Percentiles rank a stretch among this genome's conserved stretches.
phyloP scores from a whole-genome alignment of 2,888 invertebrate genomes.

The Sceliomorpha sp. region DNA sequence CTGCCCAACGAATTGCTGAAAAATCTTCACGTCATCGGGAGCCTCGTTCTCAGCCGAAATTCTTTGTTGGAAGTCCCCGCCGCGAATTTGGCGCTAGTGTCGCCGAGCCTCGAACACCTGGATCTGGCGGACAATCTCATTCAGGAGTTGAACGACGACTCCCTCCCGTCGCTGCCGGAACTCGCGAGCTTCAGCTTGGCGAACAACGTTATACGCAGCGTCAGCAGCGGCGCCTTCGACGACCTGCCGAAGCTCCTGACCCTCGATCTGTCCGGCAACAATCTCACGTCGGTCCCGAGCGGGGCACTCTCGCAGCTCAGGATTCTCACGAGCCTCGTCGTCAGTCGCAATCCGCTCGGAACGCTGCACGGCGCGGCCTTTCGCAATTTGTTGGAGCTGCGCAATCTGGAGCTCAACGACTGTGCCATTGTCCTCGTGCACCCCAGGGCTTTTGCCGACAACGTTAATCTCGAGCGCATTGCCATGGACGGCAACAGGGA shows the following conservation, averaged over 20 bases:
- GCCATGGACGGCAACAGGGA: conserved; percentile 89
- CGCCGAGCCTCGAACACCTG: conserved; percentile 85
- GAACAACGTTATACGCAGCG: conserved; percentile 88
- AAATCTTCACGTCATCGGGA: conserved; percentile 86
- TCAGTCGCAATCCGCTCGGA: conserved; percentile 90
- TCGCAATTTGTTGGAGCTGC: conserved; percentile 90
- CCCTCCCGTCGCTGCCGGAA: conserved; percentile 87
- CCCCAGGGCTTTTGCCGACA: conserved; percentile 90
- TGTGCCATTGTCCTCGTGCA: conserved; percentile 85
- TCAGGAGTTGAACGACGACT: conserved; percentile 86
- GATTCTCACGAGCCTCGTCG: conserved; percentile 87
- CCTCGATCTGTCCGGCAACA: conserved; percentile 90
- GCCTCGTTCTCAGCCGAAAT: conserved; percentile 89
- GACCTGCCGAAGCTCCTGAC: conserved; percentile 87
- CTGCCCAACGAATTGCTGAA: conserved; percentile 87
- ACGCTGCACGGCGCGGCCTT: conserved; percentile 89
- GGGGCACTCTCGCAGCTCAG: conserved; percentile 88
- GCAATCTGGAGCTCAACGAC: conserved; percentile 85
- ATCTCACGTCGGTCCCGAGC: conserved; percentile 89
- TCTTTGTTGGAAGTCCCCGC: conserved; percentile 89
- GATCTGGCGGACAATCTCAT: conserved; percentile 91
- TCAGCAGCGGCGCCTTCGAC: conserved; percentile 88
- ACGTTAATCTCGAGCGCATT: conserved; percentile 89
- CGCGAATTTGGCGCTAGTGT: conserved; percentile 84
- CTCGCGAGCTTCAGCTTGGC: conserved; percentile 87